phyloP scores from a whole-genome alignment of 2,888 invertebrate species.

The Pycnomerus fuliginosus region DNA sequence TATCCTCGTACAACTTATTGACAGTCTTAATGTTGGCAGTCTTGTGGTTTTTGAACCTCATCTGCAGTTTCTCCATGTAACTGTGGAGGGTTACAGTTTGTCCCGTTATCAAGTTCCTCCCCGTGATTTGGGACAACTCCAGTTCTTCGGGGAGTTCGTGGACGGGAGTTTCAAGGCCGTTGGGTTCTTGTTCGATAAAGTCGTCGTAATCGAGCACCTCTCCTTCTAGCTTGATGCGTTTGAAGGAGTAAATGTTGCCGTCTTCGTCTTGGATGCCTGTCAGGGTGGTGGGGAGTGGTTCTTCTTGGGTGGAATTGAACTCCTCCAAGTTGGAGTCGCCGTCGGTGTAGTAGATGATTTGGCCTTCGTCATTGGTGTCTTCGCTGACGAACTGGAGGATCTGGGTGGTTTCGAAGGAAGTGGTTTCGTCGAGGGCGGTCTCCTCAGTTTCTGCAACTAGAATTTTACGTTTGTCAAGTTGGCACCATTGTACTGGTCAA shows the following conservation, averaged over 20 bases:
- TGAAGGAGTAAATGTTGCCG: conserved; percentile 24
- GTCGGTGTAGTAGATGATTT: conserved; percentile 28
- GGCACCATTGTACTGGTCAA: too few species aligned
- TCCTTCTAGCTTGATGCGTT: conserved; percentile 25
- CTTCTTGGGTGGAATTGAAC: conserved; percentile 3
- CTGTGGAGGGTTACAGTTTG: conserved; percentile 36
- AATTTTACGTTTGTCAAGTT: too few species aligned
- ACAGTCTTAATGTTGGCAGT: background rate
- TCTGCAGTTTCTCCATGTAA: conserved; percentile 35
- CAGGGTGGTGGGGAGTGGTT: conserved; percentile 15
- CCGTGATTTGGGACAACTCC: conserved; percentile 32
- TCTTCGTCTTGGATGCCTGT: conserved; percentile 24
- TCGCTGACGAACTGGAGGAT: conserved; percentile 29
- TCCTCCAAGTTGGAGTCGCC: conserved; percentile 5
- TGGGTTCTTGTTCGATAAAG: conserved; percentile 14
- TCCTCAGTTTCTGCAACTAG: conserved; percentile 8
- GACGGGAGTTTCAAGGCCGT: conserved; percentile 6
- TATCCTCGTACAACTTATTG: conserved; percentile 4
- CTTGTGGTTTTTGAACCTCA: conserved; percentile 9
- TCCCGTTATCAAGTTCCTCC: conserved; percentile 38
- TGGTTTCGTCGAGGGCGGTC: background rate
- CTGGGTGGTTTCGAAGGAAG: conserved; percentile 14
- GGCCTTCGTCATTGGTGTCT: conserved; percentile 20
- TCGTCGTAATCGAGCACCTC: conserved; percentile 22
- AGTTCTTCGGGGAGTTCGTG: conserved; percentile 3